These are phyloP conservation scores for Ceramica pisi DNA, from an alignment of 2,888 invertebrate genomes.

Conservation along the genomic window DNA sequence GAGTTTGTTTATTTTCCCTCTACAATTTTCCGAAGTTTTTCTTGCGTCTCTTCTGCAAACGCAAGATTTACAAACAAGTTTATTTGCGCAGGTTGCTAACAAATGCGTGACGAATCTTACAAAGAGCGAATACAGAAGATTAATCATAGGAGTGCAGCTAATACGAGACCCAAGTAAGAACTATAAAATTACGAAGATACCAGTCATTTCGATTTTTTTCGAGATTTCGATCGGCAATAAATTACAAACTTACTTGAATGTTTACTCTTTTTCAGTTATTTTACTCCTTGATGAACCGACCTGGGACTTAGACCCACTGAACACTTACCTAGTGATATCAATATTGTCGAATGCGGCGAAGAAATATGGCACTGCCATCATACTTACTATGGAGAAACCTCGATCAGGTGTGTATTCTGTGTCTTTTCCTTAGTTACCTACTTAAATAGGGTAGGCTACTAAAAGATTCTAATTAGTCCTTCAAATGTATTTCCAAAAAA, in stretches of 20 bases:
- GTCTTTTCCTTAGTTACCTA: not conserved
- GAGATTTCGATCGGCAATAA: not conserved
- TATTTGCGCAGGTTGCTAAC: conserved; percentile 92
- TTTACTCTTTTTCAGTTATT: conserved; percentile 91
- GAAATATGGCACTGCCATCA: conserved; percentile 97
- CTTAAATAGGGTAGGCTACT: too few species aligned
- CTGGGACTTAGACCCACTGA: conserved; percentile 97
- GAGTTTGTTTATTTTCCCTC: too few species aligned
- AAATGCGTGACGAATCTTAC: conserved; percentile 96
- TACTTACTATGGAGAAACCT: conserved; percentile 98
- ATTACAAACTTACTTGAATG: not conserved
- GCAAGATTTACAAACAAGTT: not conserved
- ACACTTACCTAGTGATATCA: conserved; percentile 98
- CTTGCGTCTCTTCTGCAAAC: not conserved
- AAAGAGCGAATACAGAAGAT: conserved; percentile 96
- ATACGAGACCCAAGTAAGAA: conserved; percentile 97
- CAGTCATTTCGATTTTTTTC: not conserved
- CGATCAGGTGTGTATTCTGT: conserved; percentile 91
- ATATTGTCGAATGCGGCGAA: conserved; percentile 97
- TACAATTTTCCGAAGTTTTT: not conserved
- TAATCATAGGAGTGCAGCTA: conserved; percentile 97
- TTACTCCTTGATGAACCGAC: conserved; percentile 98
- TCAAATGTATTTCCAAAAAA: too few species aligned
- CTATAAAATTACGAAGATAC: not conserved
- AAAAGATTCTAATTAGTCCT: too few species aligned